Percentiles rank a stretch among this genome's conserved stretches.
These are phyloP conservation scores for Eudyptes chrysolophus DNA, from an alignment of 2,113 vertebrate genomes.

Conservation along the genomic window DNA sequence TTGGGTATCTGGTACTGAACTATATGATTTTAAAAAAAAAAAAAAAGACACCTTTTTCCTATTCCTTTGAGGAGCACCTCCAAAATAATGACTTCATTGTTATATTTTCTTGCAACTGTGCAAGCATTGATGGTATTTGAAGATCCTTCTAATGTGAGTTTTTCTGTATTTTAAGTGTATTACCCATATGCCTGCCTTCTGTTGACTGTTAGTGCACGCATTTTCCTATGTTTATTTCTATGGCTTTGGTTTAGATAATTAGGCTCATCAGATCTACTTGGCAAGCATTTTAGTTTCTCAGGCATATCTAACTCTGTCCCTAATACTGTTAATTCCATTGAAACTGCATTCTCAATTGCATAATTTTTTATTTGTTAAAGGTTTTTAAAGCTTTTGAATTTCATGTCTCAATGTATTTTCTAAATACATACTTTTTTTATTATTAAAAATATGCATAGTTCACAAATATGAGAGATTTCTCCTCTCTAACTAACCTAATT, in stretches of 20 bases:
- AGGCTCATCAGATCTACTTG: neutral
- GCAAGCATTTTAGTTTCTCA: neutral
- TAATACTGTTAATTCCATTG: neutral
- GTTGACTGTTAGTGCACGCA: neutral
- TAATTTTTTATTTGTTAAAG: neutral
- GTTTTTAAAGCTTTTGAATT: neutral
- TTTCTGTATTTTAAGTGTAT: neutral
- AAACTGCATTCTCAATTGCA: neutral
- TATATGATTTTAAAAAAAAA: neutral
- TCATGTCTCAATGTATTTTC: neutral
- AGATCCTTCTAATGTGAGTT: neutral
- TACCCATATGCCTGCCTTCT: neutral
- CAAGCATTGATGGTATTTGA: accelerated
- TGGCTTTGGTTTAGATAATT: neutral
- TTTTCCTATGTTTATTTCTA: neutral
- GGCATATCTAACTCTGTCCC: neutral
- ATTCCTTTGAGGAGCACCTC: neutral
- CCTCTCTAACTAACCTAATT: neutral
- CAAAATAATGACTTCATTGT: neutral
- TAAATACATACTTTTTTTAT: neutral
- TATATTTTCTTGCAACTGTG: neutral
- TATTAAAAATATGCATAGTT: neutral
- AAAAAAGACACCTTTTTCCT: neutral
- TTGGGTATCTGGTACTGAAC: neutral
- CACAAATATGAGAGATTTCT: neutral